A percentile compares a stretch with the other conserved stretches of the same genome.
phyloP scores from a whole-genome alignment of 1,140 invertebrate genomes.

The Archivesica marissinica region DNA sequence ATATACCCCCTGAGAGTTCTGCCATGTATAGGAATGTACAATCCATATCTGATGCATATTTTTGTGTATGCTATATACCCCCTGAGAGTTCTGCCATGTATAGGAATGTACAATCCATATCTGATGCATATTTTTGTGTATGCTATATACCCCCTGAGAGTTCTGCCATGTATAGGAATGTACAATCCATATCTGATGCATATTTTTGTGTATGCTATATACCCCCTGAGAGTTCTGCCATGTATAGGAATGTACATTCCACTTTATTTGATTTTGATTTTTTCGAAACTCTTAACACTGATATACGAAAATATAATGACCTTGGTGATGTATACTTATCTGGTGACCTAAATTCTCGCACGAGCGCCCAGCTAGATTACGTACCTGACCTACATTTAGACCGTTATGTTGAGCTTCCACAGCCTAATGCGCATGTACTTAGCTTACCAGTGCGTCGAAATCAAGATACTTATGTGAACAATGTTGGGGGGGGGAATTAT shows the following conservation, averaged over 20 bases:
- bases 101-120: no score
- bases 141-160: no score
- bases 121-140: no score
- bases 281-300: not conserved
- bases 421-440: not conserved
- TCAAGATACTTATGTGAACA: not conserved
- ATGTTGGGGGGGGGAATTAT: not conserved
- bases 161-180: no score
- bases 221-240: not conserved
- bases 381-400: no score
- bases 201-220: constrained; percentile 33
- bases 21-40: no score
- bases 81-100: no score
- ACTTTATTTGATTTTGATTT: constrained; percentile 8
- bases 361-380: no score
- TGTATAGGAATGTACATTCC: not conserved
- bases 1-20: no score
- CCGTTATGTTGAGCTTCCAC: not conserved
- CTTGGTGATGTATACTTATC: not conserved
- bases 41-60: no score
- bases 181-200: not conserved
- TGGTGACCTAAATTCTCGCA: constrained; percentile 28
- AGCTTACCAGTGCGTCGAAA: not conserved
- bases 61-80: no score
- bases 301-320: not conserved